These are phyloP conservation scores for Micoletzkya japonica DNA, from an alignment of 2,888 invertebrate genomes.

Conservation along the genomic window DNA sequence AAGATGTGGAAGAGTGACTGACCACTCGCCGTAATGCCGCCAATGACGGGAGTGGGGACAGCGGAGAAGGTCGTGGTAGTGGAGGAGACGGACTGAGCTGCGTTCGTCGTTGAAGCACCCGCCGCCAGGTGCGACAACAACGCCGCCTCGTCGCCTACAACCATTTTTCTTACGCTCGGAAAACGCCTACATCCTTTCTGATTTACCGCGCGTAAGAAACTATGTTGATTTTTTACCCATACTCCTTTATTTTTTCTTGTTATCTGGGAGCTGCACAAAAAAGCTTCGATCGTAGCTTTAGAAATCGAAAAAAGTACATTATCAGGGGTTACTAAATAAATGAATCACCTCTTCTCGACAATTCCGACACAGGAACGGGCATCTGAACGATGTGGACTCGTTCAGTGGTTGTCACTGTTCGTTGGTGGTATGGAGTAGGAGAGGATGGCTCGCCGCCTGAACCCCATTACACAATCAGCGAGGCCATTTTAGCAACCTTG, in stretches of 20 bases:
- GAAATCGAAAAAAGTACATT: too few relatives aligned
- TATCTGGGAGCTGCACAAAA: too few relatives aligned
- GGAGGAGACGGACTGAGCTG: constrained; percentile 28
- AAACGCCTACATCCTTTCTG: not conserved
- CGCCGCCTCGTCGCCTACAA: constrained; percentile 27
- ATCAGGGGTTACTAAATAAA: too few relatives aligned
- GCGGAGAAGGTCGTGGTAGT: constrained; percentile 18
- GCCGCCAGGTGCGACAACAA: constrained; percentile 24
- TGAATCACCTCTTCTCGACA: constrained; percentile 21
- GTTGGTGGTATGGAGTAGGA: constrained; percentile 24
- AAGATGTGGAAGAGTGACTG: not conserved
- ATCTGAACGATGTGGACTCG: constrained; percentile 30
- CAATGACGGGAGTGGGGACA: constrained; percentile 21
- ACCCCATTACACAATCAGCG: too few relatives aligned
- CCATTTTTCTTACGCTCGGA: too few relatives aligned
- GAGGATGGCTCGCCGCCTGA: constrained; percentile 27
- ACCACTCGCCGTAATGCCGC: constrained; percentile 25
- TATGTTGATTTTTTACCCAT: not conserved
- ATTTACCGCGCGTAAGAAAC: not conserved
- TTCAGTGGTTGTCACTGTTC: constrained; percentile 28
- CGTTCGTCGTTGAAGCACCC: constrained; percentile 20
- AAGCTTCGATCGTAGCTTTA: too few relatives aligned
- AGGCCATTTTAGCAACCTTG: not conserved
- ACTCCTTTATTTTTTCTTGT: too few relatives aligned
- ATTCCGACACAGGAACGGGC: constrained; percentile 22